Base-by-base conservation (phyloP, 2,888 invertebrate species). In the Abrostola tripartita region DNA sequence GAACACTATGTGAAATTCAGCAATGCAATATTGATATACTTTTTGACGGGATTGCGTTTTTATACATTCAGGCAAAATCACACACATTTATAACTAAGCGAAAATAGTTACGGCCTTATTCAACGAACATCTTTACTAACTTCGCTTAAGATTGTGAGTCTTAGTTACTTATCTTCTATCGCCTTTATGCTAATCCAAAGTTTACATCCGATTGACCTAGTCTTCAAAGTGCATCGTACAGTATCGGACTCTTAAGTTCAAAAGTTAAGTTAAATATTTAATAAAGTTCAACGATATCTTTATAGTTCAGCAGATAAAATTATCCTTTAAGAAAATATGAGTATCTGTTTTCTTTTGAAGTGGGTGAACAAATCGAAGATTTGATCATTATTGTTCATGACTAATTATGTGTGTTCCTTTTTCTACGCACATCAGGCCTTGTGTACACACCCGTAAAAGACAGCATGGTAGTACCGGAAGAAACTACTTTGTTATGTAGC, bases 161-260 rank as follows among this genome's bases (percentile, higher is more conserved):
- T 24, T 24, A 24, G 24, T 24, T 2, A 24, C 78, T 84, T n/a
- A n/a, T n/a, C n/a, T n/a, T 84, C 85, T 86, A 87, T 86, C 84
- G 83, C 71, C 74, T 74, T 76, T 82, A 84, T 81, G 85, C 82
- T 86, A 87, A 88, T 85, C 81, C 83, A 79, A 84, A 84, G 82
- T 81, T 83, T 76, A 70, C 54, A 77, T 75, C 59, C 63, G 62
- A 58, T 68, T 75, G 68, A 61, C 71, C 72, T 70, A 78, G 78
- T 79, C 58, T 71, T 58, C 79, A 71, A 71, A 53, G 64, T 68
- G 72, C 58, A 71, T 38, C 69, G 74, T 81, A 69, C 79, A 79
- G 64, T 68, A 58, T 65, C 55, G 60, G 77, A 70, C 63, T 76
- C 73, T 62, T 5, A 41, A 61, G 65, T 62, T 64, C 40, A 51